Evolutionary conservation across 2,888 invertebrate species (phyloP).

Genomic region (Pomacea canaliculata): DNA sequence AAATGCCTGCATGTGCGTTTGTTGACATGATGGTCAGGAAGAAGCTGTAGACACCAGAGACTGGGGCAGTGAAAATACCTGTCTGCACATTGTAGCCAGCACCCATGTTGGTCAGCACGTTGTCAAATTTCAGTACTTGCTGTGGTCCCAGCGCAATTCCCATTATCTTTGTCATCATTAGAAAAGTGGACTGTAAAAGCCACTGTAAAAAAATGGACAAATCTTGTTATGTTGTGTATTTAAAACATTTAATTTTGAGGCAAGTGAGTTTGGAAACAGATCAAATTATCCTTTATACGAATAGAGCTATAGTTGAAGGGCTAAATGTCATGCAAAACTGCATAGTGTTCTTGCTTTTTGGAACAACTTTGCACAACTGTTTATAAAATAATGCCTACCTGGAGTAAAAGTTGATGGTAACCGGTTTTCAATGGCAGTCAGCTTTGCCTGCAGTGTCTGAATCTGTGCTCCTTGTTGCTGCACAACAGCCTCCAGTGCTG

Average conservation of each 20-base stretch:
- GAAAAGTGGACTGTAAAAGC: too few relatives aligned
- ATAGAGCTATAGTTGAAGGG: too few relatives aligned
- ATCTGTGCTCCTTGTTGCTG: neutral
- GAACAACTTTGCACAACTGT: too few relatives aligned
- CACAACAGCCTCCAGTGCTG: neutral
- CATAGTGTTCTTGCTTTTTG: too few relatives aligned
- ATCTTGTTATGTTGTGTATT: too few relatives aligned
- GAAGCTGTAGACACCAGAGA: slow-evolving; percentile 17
- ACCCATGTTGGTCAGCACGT: slow-evolving; percentile 4
- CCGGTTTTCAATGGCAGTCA: neutral
- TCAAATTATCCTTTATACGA: too few relatives aligned
- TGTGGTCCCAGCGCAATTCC: neutral
- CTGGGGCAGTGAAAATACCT: slow-evolving; percentile 20
- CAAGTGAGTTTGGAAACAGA: too few relatives aligned
- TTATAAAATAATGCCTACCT: too few relatives aligned
- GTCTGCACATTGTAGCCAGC: slow-evolving; percentile 1
- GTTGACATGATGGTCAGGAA: slow-evolving; percentile 10
- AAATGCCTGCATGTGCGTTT: neutral
- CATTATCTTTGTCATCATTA: too few relatives aligned
- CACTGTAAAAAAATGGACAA: too few relatives aligned
- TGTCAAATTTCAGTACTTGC: slow-evolving; percentile 7
- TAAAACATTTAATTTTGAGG: too few relatives aligned
- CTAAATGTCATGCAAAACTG: too few relatives aligned
- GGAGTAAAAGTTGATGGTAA: neutral
- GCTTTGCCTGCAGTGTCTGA: neutral